A percentile compares a stretch with the other conserved stretches of the same genome.
These are phyloP conservation scores for Diarsia rubi DNA, from an alignment of 2,888 invertebrate species.

Conservation along the genomic window DNA sequence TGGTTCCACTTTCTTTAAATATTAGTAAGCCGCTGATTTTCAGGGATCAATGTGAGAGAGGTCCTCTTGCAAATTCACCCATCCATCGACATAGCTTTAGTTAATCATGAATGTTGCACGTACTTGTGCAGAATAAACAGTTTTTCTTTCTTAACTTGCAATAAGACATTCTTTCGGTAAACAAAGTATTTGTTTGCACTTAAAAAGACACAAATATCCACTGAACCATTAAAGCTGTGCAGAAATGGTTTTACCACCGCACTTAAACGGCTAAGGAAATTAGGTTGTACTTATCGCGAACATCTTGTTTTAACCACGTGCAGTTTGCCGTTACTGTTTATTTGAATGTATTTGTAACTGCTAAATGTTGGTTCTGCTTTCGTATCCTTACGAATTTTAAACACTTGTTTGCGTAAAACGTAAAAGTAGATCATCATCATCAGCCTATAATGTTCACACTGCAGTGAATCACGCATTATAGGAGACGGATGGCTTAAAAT, in stretches of 20 bases:
- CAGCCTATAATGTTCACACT: too few relatives aligned
- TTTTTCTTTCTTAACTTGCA: neutral
- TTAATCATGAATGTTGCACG: neutral
- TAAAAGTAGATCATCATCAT: neutral
- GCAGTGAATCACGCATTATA: too few relatives aligned
- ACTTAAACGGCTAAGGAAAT: conserved; percentile 12
- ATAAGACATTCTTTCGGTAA: neutral
- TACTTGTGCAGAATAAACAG: neutral
- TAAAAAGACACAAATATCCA: neutral
- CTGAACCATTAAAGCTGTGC: neutral
- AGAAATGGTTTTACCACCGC: conserved; percentile 4
- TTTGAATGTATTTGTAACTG: neutral
- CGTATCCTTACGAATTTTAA: neutral
- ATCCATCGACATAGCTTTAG: neutral
- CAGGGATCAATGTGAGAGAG: neutral
- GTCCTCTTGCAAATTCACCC: too few relatives aligned
- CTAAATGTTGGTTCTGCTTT: neutral
- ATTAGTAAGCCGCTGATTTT: neutral
- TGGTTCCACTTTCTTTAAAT: neutral
- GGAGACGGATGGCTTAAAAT: too few relatives aligned
- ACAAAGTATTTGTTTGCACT: neutral
- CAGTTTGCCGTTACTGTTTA: conserved; percentile 5
- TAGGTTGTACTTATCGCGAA: conserved; percentile 12
- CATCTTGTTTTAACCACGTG: conserved; percentile 3
- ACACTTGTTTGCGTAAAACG: neutral